These are phyloP conservation scores for Apostichopus leukothele DNA, from an alignment of 53 echinoderm and acorn worm genomes.

Conservation along the genomic window DNA sequence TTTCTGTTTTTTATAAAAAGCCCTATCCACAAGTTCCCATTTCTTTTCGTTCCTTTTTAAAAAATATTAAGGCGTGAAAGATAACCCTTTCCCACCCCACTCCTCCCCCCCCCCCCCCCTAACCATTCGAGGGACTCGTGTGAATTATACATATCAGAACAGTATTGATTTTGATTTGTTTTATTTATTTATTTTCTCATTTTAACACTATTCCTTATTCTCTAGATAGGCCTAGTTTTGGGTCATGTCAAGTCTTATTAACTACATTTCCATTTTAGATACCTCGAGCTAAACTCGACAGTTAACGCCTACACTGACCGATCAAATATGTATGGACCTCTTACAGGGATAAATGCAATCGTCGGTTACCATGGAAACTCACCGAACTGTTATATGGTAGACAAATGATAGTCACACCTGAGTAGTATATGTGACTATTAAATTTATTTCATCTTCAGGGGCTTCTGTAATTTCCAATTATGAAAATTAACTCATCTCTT, in stretches of 20 bases:
- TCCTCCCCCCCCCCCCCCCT: no score
- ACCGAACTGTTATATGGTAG: not conserved
- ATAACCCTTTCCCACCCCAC: no score
- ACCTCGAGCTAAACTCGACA: not conserved
- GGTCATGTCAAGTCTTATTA: not conserved
- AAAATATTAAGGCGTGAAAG: no score
- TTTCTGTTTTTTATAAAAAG: no score
- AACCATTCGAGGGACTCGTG: no score
- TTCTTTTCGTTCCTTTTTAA: no score
- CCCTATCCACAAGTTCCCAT: no score
- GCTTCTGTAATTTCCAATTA: constrained; percentile 18
- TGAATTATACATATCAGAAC: no score
- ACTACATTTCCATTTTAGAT: not conserved
- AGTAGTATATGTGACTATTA: not conserved
- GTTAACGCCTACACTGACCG: not conserved
- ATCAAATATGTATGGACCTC: not conserved
- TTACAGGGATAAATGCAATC: constrained; percentile 6
- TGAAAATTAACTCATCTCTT: constrained; percentile 24
- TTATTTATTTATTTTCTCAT: no score
- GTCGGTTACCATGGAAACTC: not conserved
- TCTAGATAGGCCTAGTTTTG: not conserved
- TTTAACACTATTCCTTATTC: no score
- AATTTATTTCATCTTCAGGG: not conserved
- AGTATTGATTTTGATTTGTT: no score
- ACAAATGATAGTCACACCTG: constrained; percentile 27